A percentile compares a stretch with the other conserved stretches of the same genome.
Evolutionary conservation across 1,140 invertebrate species (phyloP).

Genomic region (Achroia grisella): DNA sequence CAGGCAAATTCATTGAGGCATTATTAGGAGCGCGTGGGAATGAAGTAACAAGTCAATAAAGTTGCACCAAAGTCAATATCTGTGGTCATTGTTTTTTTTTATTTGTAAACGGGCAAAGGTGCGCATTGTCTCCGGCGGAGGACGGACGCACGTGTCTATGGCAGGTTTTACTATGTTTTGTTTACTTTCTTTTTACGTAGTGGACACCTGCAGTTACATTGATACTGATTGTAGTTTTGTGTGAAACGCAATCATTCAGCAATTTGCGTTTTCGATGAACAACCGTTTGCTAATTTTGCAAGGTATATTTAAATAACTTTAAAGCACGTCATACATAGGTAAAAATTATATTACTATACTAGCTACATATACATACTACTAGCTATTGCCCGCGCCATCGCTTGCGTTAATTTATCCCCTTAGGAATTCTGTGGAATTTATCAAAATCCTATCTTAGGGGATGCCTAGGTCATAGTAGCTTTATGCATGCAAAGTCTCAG

Average conservation of each 20-base stretch:
- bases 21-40: conserved; percentile 24
- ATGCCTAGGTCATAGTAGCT: too few relatives aligned
- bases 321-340: too few relatives aligned
- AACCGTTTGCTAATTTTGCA: too few relatives aligned
- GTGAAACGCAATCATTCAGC: conserved; percentile 28
- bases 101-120: conserved; percentile 20
- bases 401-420: too few relatives aligned
- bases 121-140: conserved; percentile 46
- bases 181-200: conserved; percentile 36
- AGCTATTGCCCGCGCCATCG: too few relatives aligned
- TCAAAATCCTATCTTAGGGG: too few relatives aligned
- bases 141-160: conserved; percentile 60
- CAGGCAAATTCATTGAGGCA: background rate
- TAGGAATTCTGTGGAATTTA: too few relatives aligned
- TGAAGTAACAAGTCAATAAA: conserved; percentile 29
- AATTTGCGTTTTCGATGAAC: conserved; percentile 23
- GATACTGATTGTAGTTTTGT: conserved; percentile 9
- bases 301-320: too few relatives aligned
- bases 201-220: conserved; percentile 52
- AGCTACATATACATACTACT: too few relatives aligned
- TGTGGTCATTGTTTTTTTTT: conserved; percentile 28
- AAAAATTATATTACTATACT: too few relatives aligned
- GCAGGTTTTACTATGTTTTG: conserved; percentile 39
- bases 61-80: conserved; percentile 31
- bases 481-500: too few relatives aligned